These are phyloP conservation scores for Gastrophysa polygoni DNA, from an alignment of 2,888 invertebrate genomes.

Conservation along the genomic window DNA sequence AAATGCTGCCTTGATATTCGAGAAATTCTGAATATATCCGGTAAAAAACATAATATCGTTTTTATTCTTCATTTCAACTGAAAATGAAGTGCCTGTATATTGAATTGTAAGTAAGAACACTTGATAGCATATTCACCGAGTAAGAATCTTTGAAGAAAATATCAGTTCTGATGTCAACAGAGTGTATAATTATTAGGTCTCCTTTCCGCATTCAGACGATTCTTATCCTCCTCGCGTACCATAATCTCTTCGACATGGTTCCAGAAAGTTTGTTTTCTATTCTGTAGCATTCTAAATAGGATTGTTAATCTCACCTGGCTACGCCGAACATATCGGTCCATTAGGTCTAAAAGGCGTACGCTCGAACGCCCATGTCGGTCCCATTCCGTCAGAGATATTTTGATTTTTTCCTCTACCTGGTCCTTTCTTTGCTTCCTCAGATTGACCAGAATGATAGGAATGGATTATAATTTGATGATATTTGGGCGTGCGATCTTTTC, in stretches of 20 bases:
- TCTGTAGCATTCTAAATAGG: neutral
- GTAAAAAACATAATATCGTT: no score
- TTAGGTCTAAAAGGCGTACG: slow-evolving; percentile 53
- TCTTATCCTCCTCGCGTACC: neutral
- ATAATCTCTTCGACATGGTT: slow-evolving; percentile 11
- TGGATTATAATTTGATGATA: slow-evolving; percentile 40
- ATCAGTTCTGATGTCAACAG: neutral
- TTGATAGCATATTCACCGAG: no score
- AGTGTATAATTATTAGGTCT: slow-evolving; percentile 1
- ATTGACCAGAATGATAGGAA: slow-evolving; percentile 37
- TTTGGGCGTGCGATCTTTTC: slow-evolving; percentile 35
- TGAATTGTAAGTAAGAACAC: no score
- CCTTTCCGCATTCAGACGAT: neutral
- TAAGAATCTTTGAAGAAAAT: neutral
- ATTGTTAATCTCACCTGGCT: slow-evolving; percentile 36
- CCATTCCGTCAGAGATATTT: slow-evolving; percentile 48
- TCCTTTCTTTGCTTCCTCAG: slow-evolving; percentile 32
- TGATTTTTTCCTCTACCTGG: slow-evolving; percentile 33
- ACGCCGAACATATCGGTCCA: slow-evolving; percentile 49
- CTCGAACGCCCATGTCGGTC: slow-evolving; percentile 56
- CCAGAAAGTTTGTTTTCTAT: slow-evolving; percentile 15
- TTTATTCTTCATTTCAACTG: no score
- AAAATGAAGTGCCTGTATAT: no score
- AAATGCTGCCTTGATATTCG: no score
- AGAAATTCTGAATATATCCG: no score